Conservation (phyloP, 2,888 invertebrate species). For the Tachina fera region DNA sequence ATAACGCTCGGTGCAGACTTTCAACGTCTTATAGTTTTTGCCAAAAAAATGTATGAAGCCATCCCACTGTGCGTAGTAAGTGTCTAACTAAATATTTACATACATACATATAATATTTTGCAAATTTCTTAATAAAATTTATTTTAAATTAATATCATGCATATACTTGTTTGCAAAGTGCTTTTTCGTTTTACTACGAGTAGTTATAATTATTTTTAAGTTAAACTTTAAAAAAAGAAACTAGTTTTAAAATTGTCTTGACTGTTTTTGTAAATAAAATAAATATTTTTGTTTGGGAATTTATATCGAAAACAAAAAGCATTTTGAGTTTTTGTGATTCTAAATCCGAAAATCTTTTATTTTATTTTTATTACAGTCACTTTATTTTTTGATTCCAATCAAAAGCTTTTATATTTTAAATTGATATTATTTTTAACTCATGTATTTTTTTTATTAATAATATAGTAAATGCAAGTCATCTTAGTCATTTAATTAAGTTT, state of each 20-base stretch:
- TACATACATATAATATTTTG: not conserved
- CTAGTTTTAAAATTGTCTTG: slow-evolving; percentile 15
- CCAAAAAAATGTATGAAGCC: too few relatives aligned
- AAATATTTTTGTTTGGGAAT: too few relatives aligned
- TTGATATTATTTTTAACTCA: slow-evolving; percentile 14
- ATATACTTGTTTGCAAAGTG: slow-evolving; percentile 52
- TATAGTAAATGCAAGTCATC: slow-evolving; percentile 45
- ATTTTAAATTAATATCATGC: not conserved
- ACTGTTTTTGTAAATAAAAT: too few relatives aligned
- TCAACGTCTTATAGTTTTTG: too few relatives aligned
- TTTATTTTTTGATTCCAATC: slow-evolving; percentile 27
- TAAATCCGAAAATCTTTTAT: too few relatives aligned
- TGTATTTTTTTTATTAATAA: slow-evolving; percentile 27
- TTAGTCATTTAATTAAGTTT: slow-evolving; percentile 36
- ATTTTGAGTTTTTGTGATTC: too few relatives aligned
- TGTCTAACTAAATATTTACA: too few relatives aligned
- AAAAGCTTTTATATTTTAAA: slow-evolving; percentile 13
- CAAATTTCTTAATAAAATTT: not conserved
- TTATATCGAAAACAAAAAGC: too few relatives aligned
- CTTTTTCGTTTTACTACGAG: slow-evolving; percentile 32
- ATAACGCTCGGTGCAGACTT: too few relatives aligned
- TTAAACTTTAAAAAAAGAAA: slow-evolving; percentile 33
- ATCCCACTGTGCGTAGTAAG: too few relatives aligned
- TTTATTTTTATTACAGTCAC: not conserved
- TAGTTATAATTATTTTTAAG: slow-evolving; percentile 28